These are phyloP conservation scores for Eumeta japonica DNA, from an alignment of 1,140 invertebrate species.

Conservation along the genomic window DNA sequence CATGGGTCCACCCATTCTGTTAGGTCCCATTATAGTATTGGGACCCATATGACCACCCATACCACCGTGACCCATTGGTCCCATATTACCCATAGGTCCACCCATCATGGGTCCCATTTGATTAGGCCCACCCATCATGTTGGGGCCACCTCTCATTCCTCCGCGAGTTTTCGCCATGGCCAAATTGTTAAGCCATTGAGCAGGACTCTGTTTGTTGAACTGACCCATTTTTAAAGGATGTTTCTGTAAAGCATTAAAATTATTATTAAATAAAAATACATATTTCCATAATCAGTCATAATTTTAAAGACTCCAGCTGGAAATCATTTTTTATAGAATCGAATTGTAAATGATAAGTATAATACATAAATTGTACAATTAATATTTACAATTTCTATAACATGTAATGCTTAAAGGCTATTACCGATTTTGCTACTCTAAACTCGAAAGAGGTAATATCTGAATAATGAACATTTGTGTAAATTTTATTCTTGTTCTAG, in stretches of 20 bases:
- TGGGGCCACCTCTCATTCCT: conserved; percentile 57
- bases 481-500: too few relatives aligned
- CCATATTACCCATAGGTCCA: conserved; percentile 49
- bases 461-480: too few relatives aligned
- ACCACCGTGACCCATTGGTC: conserved; percentile 52
- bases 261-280: too few relatives aligned
- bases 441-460: too few relatives aligned
- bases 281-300: too few relatives aligned
- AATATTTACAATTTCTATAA: too few relatives aligned
- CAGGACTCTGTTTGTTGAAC: conserved; percentile 77
- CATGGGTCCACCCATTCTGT: conserved; percentile 39
- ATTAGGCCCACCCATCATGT: conserved; percentile 51
- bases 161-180: conserved; percentile 73
- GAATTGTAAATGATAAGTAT: too few relatives aligned
- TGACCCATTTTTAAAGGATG: conserved; percentile 86
- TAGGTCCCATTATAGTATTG: conserved; percentile 47
- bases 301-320: too few relatives aligned
- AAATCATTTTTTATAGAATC: too few relatives aligned
- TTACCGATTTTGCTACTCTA: too few relatives aligned
- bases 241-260: conserved; percentile 63
- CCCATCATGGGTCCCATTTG: conserved; percentile 54
- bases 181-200: conserved; percentile 79
- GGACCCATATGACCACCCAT: conserved; percentile 57
- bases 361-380: too few relatives aligned
- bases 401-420: too few relatives aligned